These are phyloP conservation scores for Athalia rosae DNA, from an alignment of 2,888 invertebrate species.

Conservation along the genomic window DNA sequence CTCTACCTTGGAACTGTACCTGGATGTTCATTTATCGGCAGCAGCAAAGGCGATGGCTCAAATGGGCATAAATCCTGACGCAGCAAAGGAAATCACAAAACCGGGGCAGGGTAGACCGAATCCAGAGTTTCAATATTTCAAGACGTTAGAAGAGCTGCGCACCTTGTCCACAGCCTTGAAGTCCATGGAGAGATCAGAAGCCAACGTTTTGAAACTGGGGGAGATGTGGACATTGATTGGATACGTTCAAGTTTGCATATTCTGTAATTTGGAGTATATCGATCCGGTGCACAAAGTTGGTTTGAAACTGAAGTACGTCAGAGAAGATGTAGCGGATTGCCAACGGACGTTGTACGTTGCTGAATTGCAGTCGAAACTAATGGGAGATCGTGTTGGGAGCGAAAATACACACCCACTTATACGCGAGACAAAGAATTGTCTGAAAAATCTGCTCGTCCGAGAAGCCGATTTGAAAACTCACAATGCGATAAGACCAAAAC, in stretches of 20 bases:
- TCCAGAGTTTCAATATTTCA: conserved; percentile 16
- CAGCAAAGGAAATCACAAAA: conserved; percentile 18
- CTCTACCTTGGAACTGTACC: conserved; percentile 54
- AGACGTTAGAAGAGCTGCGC: conserved; percentile 37
- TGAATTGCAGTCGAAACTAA: conserved; percentile 75
- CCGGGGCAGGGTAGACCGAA: conserved; percentile 25
- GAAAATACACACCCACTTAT: conserved; percentile 64
- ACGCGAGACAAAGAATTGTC: conserved; percentile 50
- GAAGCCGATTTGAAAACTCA: conserved; percentile 56
- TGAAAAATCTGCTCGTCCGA: conserved; percentile 52
- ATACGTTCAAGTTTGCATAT: conserved; percentile 63
- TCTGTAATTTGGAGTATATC: conserved; percentile 73
- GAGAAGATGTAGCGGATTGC: conserved; percentile 81
- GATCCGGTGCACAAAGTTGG: conserved; percentile 90
- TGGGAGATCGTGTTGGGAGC: conserved; percentile 69
- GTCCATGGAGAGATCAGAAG: conserved; percentile 20
- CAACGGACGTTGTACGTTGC: conserved; percentile 77
- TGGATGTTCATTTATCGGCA: conserved; percentile 55
- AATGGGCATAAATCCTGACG: conserved; percentile 25
- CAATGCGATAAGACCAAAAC: conserved; percentile 61
- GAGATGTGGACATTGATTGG: conserved; percentile 66
- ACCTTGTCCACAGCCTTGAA: conserved; percentile 48
- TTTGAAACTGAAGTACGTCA: conserved; percentile 82
- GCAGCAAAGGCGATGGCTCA: conserved; percentile 36
- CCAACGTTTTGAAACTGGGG: conserved; percentile 56